A percentile compares a stretch with the other conserved stretches of the same genome.
Evolutionary conservation across 2,797 vertebrate genomes (phyloP).

Genomic region (Geotrypetes seraphini): DNA sequence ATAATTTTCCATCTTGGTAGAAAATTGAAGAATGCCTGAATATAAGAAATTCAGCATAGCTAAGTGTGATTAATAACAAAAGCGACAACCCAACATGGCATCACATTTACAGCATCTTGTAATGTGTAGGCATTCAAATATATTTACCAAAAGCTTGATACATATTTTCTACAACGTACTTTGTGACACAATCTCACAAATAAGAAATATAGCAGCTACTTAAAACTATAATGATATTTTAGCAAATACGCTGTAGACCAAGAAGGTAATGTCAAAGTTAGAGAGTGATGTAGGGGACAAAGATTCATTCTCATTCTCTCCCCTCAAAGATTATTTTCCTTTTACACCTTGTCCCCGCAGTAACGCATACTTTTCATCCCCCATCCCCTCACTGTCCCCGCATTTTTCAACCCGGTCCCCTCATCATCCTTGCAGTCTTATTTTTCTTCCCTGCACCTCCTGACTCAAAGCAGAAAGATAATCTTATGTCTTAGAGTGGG

Average conservation of each 20-base stretch:
- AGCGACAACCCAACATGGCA: conserved; percentile 11
- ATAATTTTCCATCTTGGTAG: conserved; percentile 22
- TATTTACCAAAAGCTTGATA: conserved; percentile 19
- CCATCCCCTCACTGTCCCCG: too few relatives aligned
- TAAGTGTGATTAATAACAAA: conserved; percentile 17
- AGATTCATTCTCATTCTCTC: too few relatives aligned
- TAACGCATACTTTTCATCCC: too few relatives aligned
- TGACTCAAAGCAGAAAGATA: too few relatives aligned
- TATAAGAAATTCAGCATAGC: conserved; percentile 9
- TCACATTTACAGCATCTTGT: conserved; percentile 18
- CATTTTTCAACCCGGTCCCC: too few relatives aligned
- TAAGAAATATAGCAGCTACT: conserved; percentile 1
- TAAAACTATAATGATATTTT: conserved; percentile 23
- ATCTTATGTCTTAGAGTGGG: too few relatives aligned
- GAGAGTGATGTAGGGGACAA: too few relatives aligned
- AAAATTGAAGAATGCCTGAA: conserved; percentile 17
- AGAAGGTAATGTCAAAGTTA: conserved; percentile 13
- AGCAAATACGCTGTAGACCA: conserved; percentile 14
- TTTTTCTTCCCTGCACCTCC: too few relatives aligned
- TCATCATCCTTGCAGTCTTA: too few relatives aligned
- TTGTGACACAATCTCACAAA: background rate
- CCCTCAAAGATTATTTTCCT: too few relatives aligned
- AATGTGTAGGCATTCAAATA: conserved; percentile 13
- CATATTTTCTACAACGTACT: conserved; percentile 12
- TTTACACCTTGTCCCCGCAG: too few relatives aligned